Evolutionary conservation across 2,888 invertebrate species (phyloP), one percentile per base, ranked within the genome.

Genomic region (Nezara viridula): DNA sequence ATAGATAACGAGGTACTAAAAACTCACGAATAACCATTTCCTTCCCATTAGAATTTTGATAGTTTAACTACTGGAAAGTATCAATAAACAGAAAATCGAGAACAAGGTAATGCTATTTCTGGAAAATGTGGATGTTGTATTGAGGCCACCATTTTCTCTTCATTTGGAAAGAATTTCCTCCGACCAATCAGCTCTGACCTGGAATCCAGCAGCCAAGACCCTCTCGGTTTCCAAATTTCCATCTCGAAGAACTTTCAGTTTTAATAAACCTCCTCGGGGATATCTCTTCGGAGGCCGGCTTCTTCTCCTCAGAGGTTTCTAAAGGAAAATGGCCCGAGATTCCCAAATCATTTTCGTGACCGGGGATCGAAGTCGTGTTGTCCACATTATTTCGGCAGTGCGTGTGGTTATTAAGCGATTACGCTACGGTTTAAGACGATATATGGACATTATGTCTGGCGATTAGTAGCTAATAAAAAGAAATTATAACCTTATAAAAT

Each of bases 281-380:
- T 73, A 73, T 73, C 60, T 27, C 66, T 60, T 32, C 60, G 12
- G 10, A 6, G 21, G 21, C 2, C 2, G 5, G 55, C 55, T 37
- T 73, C 66, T 73, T 73, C 66, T 73, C 44, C 10, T 37, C 37
- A 19, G 32, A 73, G 66, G 37, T 73, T 73, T 73, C 66, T 73
- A 73, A 73, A 37, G 37, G 66, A 37, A 73, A 73, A 73, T 7
- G 19, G 19, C 4, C 37, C 2, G 7, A 32, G 66, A 16, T 66
- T 73, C 37, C 66, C 66, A 37, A 73, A 73, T 73, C 66, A 73
- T 73, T 73, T 73, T 73, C 66, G 66, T 73, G 66, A 73, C 66
- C 32, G 66, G 66, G 19, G 32, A 21, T 7, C 19, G 6, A 1
- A 73, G 66, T 37, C 32, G 21, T 73, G 66, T 73, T 73, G 19